A percentile compares a stretch with the other conserved stretches of the same genome.
phyloP scores from a whole-genome alignment of 2,888 invertebrate species.

The Beris chalybata region DNA sequence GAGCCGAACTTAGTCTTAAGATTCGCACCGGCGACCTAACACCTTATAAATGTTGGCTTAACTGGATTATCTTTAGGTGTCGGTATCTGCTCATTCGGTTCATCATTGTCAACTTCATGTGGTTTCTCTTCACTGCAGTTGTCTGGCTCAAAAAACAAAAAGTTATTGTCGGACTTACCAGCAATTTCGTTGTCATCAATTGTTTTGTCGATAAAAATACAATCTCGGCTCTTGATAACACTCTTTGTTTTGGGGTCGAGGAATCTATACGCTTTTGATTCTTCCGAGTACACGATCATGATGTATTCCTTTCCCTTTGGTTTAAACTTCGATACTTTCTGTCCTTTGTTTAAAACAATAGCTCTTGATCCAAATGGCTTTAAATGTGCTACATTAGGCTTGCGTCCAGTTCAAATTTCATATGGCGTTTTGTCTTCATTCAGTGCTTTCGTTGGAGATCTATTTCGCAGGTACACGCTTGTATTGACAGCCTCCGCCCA shows the following conservation, averaged over 20 bases:
- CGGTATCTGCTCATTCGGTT: too few relatives aligned
- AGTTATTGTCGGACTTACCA: not conserved
- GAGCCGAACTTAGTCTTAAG: too few relatives aligned
- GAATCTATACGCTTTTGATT: conserved; percentile 20
- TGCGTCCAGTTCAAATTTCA: conserved; percentile 40
- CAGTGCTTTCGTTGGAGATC: conserved; percentile 30
- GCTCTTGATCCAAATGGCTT: conserved; percentile 39
- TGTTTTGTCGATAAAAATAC: too few relatives aligned
- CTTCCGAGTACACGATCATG: conserved; percentile 1
- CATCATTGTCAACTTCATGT: not conserved
- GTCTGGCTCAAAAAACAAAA: not conserved
- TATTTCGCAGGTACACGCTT: conserved; percentile 39
- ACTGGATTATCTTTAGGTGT: too few relatives aligned
- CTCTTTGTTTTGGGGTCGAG: not conserved
- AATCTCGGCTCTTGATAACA: not conserved
- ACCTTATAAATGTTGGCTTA: too few relatives aligned
- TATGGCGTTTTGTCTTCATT: conserved; percentile 40
- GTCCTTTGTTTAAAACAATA: conserved; percentile 35
- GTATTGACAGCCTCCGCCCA: conserved; percentile 42
- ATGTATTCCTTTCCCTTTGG: not conserved
- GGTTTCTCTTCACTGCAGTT: not conserved
- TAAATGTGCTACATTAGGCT: conserved; percentile 37
- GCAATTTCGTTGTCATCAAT: too few relatives aligned
- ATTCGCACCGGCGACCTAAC: too few relatives aligned
- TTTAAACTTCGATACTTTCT: conserved; percentile 5